Conservation (phyloP, 2,888 invertebrate species). For the Sphecodes monilicornis region DNA sequence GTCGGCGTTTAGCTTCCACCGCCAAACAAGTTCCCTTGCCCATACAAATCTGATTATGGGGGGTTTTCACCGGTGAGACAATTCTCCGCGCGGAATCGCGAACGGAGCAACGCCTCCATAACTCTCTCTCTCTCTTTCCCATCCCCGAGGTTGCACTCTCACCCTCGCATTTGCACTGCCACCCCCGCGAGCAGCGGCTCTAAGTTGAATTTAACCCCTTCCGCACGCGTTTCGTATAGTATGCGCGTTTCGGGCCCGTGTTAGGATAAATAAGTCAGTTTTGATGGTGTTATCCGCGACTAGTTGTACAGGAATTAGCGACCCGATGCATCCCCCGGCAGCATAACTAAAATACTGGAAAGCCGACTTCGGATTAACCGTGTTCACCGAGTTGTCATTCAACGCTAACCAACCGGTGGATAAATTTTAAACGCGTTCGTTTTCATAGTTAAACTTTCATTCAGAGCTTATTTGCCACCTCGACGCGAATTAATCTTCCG, state of each 20-base stretch:
- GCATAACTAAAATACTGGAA: background rate
- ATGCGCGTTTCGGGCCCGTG: background rate
- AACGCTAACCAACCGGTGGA: background rate
- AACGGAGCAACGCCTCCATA: constrained; percentile 33
- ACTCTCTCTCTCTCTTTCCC: background rate
- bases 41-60: constrained; percentile 71
- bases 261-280: constrained; percentile 17
- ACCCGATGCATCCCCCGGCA: background rate
- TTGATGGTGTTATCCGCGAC: constrained; percentile 1
- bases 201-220: constrained; percentile 30
- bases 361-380: background rate
- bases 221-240: constrained; percentile 13
- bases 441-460: background rate
- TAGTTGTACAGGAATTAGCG: background rate
- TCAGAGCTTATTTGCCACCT: background rate
- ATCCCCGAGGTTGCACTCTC: background rate
- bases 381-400: background rate
- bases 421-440: background rate
- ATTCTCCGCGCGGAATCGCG: constrained; percentile 66
- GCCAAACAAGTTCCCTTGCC: constrained; percentile 72
- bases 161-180: background rate
- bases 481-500: too few relatives aligned
- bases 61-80: constrained; percentile 57
- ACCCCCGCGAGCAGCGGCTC: background rate
- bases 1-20: constrained; percentile 10